Conservation (phyloP, 2,797 vertebrate genomes). For the Tragopan temminckii region DNA sequence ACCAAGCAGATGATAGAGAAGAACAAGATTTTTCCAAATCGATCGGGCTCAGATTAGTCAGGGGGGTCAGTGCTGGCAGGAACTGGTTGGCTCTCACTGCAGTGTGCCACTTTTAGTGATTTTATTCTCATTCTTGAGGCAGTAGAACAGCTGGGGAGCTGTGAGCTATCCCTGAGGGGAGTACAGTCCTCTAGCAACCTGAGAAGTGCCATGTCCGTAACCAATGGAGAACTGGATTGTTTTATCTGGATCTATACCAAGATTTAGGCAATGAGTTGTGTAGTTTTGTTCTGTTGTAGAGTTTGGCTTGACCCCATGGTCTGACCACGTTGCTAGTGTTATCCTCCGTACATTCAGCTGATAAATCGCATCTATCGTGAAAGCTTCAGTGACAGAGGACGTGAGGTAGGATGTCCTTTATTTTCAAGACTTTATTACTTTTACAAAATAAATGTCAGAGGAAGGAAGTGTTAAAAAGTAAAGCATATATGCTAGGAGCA, state of each 20-base stretch:
- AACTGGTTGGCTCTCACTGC: neutral
- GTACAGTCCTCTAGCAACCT: neutral
- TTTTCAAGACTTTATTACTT: neutral
- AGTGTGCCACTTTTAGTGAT: neutral
- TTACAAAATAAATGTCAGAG: neutral
- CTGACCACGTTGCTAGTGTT: neutral
- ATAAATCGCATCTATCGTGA: neutral
- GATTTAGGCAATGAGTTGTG: neutral
- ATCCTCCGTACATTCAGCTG: neutral
- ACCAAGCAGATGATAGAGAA: neutral
- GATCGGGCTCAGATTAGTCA: rapidly evolving
- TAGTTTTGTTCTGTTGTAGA: neutral
- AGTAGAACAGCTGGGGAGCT: neutral
- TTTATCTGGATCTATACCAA: rapidly evolving
- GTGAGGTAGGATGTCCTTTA: neutral
- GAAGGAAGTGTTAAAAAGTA: neutral
- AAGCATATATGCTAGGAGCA: rapidly evolving
- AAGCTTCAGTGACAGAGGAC: neutral
- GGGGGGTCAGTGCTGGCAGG: neutral
- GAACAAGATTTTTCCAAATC: neutral
- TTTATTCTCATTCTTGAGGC: neutral
- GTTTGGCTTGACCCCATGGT: rapidly evolving
- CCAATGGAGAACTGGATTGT: neutral
- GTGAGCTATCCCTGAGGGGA: neutral
- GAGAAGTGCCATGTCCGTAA: neutral